Evolutionary conservation across 2,113 vertebrate species (phyloP).

Genomic region (Platanista minor): DNA sequence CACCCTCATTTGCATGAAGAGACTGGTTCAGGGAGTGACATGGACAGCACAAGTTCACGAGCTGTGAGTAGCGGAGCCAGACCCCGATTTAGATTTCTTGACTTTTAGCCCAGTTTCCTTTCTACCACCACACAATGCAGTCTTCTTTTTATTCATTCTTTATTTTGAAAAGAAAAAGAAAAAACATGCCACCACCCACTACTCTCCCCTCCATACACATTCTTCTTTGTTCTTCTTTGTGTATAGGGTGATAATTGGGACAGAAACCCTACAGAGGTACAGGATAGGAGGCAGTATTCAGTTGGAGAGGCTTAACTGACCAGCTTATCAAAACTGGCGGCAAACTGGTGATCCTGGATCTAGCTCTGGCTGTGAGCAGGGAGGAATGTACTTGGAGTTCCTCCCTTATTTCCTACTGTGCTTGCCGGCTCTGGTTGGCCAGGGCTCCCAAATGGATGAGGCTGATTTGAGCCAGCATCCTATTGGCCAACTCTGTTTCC

Average conservation of each 20-base stretch:
- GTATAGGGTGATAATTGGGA: not conserved
- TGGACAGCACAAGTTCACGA: not conserved
- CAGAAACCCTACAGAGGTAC: not conserved
- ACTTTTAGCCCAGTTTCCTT: not conserved
- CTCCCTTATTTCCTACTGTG: not conserved
- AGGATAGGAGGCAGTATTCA: not conserved
- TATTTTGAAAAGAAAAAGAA: not conserved
- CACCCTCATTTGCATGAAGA: not conserved
- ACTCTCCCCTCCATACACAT: not conserved
- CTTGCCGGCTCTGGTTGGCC: not conserved
- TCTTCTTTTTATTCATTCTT: not conserved
- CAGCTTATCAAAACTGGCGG: not conserved
- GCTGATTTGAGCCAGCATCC: not conserved
- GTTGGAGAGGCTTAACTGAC: not conserved
- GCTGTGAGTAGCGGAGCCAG: not conserved
- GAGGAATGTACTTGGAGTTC: not conserved
- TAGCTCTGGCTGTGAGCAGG: not conserved
- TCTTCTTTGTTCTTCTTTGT: not conserved
- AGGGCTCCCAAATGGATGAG: not conserved
- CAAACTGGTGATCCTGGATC: not conserved
- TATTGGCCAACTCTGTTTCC: not conserved
- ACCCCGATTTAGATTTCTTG: not conserved
- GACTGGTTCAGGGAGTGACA: not conserved
- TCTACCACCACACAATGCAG: not conserved
- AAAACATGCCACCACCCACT: not conserved